Base-by-base conservation (phyloP, 2,888 invertebrate genomes). In the Trissoscelio sp. region DNA sequence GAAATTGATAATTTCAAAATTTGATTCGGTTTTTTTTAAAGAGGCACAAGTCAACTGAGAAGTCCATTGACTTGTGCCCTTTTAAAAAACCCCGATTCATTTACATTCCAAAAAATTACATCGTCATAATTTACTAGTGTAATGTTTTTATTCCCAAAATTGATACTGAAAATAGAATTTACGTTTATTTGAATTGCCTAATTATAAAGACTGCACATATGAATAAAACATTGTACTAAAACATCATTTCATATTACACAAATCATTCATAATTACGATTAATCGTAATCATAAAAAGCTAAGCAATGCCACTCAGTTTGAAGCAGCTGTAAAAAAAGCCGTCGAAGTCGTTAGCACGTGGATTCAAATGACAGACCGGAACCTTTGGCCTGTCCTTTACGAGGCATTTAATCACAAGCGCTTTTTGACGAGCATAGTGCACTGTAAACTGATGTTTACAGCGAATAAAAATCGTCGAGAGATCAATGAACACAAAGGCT, bases 361-460 rank as follows among this genome's bases (percentile, higher is more conserved):
- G 31, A 78, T 78, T 78, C 53, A 77, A 77, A 77, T 70, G 69
- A 70, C 55, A 20, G n/a, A 62, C 18, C 20, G 34, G 20, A 39
- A 58, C 39, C 60, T 58, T 9, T 34, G n/a, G 11, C 18, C 12
- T 28, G 48, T 14, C 44, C 46, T 73, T 79, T 67, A 79, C 67
- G 67, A 72, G 22, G 51, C 51, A 42, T 72, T 72, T 64, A 64
- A 79, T 79, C 72, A 48, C 22, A 60, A 79, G 31, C 48, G 42
- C 64, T 22, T 67, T 60, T 67, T 67, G 66, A 73, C 60, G 72
- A 60, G 20, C 53, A 73, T 34, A 11, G 28, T 57, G 16, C 67
- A 48, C 37, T 55, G 62, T 69, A 70, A 70, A 62, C 69, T 62
- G 37, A 80, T 80, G 74, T 80, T 80, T 74, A 74, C 66, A 74